These are phyloP conservation scores for Drosophila mimetica DNA, from an alignment of 2,888 invertebrate genomes.

Conservation along the genomic window DNA sequence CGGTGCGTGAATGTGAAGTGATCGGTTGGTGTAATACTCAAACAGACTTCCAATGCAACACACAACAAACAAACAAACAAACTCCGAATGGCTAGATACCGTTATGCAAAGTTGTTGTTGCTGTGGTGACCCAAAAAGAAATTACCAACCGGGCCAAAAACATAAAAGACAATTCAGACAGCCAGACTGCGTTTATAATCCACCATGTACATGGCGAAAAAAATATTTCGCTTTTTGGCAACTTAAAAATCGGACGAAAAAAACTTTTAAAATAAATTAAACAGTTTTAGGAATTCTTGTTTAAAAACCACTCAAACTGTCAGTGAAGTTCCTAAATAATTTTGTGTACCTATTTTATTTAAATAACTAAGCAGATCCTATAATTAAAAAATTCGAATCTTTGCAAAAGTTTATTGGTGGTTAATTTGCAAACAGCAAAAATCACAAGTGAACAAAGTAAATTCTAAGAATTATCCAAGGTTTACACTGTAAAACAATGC, in stretches of 20 bases:
- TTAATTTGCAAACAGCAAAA: no score
- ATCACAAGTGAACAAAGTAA: no score
- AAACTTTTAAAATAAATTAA: not conserved
- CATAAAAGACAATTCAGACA: slow-evolving; percentile 46
- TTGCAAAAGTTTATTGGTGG: no score
- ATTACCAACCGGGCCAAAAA: slow-evolving; percentile 48
- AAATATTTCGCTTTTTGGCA: not conserved
- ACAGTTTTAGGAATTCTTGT: not conserved
- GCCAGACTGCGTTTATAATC: slow-evolving; percentile 62
- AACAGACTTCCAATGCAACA: slow-evolving; percentile 50
- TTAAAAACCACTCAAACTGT: no score
- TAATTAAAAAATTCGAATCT: no score
- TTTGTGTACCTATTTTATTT: no score
- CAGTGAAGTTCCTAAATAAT: no score
- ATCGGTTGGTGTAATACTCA: slow-evolving; percentile 44
- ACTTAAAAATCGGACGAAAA: not conserved
- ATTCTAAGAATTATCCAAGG: no score
- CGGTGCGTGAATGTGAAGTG: slow-evolving; percentile 46
- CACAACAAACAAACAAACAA: slow-evolving; percentile 46
- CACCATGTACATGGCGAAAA: slow-evolving; percentile 46
- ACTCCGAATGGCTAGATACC: slow-evolving; percentile 45
- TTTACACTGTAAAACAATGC: no score
- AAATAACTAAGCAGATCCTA: no score
- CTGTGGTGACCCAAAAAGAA: slow-evolving; percentile 69
- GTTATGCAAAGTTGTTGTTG: slow-evolving; percentile 70